A percentile compares a stretch with the other conserved stretches of the same genome.
Conservation (phyloP, 92 coral and sea anemone genomes). For the Metridium senile region DNA sequence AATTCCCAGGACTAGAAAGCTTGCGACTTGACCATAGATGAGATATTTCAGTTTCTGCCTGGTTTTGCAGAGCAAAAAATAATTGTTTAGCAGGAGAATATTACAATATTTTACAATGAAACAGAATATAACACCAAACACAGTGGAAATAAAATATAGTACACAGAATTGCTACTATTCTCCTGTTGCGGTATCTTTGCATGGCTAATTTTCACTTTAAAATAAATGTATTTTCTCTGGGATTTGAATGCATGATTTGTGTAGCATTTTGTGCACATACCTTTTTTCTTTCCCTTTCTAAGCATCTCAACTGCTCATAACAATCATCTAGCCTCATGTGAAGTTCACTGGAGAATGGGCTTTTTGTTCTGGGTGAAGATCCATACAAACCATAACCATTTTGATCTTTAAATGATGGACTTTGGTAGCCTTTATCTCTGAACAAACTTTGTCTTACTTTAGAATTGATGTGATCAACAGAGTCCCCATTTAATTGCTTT, state of each 20-base stretch:
- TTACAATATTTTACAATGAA: no score
- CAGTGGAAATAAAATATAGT: no score
- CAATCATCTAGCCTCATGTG: conserved; percentile 90
- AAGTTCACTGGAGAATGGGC: conserved; percentile 86
- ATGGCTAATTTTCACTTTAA: no score
- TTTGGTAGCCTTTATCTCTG: conserved; percentile 60
- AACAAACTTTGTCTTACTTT: conserved; percentile 38
- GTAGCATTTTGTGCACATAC: conserved; percentile 21
- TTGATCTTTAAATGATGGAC: conserved; percentile 49
- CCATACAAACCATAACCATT: conserved; percentile 66
- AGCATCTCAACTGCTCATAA: conserved; percentile 87
- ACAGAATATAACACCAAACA: no score
- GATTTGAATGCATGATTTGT: no score
- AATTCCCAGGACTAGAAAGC: conserved; percentile 83
- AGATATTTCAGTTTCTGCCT: conserved; percentile 94
- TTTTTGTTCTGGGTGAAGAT: conserved; percentile 58
- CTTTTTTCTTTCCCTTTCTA: conserved; percentile 94
- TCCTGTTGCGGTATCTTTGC: no score
- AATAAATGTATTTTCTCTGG: no score
- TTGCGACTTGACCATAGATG: conserved; percentile 92
- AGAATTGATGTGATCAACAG: conserved; percentile 38
- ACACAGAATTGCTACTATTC: no score
- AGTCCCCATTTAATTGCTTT: conserved; percentile 40
- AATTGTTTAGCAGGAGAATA: not conserved
- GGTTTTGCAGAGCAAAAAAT: not conserved